Percentiles rank a stretch among this genome's conserved stretches.
These are phyloP conservation scores for Lates japonicus DNA, from an alignment of 2,797 vertebrate species.

Conservation along the genomic window DNA sequence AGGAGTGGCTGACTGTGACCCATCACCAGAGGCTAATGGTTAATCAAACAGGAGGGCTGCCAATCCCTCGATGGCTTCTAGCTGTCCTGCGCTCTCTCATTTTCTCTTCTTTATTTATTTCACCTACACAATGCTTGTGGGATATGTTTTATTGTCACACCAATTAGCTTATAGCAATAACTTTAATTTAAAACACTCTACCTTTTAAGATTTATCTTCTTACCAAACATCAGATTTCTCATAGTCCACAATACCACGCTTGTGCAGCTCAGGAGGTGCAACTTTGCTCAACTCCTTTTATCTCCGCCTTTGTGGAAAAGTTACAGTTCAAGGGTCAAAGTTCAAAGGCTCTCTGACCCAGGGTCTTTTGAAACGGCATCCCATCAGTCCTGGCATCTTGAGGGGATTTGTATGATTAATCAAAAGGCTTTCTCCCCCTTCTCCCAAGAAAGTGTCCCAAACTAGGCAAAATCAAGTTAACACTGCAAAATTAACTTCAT, in stretches of 20 bases:
- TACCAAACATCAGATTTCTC: constrained; percentile 19
- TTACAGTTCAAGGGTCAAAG: constrained; percentile 76
- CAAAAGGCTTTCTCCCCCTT: constrained; percentile 50
- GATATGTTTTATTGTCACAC: constrained; percentile 22
- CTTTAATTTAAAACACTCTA: background rate
- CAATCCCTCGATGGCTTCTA: constrained; percentile 47
- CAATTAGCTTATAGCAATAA: constrained; percentile 23
- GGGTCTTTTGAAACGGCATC: constrained; percentile 81
- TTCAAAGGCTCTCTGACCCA: constrained; percentile 81
- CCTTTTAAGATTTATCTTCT: background rate
- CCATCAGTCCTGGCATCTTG: constrained; percentile 78
- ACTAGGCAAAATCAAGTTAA: constrained; percentile 39
- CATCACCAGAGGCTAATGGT: constrained; percentile 80
- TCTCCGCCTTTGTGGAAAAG: constrained; percentile 74
- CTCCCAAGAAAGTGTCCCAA: constrained; percentile 40
- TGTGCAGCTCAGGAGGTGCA: constrained; percentile 42
- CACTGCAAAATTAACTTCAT: constrained; percentile 44
- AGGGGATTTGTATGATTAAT: constrained; percentile 78
- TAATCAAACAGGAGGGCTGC: constrained; percentile 77
- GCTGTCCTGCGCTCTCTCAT: constrained; percentile 45
- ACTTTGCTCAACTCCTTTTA: constrained; percentile 63
- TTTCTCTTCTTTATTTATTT: constrained; percentile 52
- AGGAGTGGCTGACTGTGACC: constrained; percentile 72
- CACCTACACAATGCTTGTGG: constrained; percentile 31
- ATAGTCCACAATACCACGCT: background rate